Evolutionary conservation across 2,888 invertebrate genomes (phyloP).

Genomic region (Mythimna albipuncta): DNA sequence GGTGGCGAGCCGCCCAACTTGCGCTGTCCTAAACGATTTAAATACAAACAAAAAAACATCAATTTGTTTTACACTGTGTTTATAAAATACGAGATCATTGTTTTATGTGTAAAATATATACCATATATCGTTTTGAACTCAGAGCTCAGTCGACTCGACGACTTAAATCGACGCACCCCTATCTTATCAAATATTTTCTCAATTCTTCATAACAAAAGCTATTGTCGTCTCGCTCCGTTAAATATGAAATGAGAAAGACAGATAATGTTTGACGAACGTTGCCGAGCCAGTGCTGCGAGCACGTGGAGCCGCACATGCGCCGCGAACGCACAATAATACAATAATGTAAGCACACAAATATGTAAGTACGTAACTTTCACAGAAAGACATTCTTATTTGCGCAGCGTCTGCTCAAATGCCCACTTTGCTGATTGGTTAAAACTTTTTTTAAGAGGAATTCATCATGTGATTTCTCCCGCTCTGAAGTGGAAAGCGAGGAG

Average conservation of each 20-base stretch:
- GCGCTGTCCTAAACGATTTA: conserved; percentile 54
- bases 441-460: too few relatives aligned
- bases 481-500: too few relatives aligned
- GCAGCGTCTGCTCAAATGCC: neutral
- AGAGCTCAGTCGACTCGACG: conserved; percentile 22
- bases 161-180: conserved; percentile 17
- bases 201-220: neutral
- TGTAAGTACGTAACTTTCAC: conserved; percentile 27
- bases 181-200: conserved; percentile 1
- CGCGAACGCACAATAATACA: conserved; percentile 4
- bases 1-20: conserved; percentile 31
- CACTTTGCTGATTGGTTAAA: neutral
- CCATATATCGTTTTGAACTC: conserved; percentile 58
- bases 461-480: too few relatives aligned
- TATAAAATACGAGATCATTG: conserved; percentile 88
- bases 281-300: neutral
- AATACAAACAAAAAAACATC: conserved; percentile 62
- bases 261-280: neutral
- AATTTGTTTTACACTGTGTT: conserved; percentile 68
- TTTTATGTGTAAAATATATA: conserved; percentile 79
- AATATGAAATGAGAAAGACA: conserved; percentile 3
- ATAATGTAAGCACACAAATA: conserved; percentile 14
- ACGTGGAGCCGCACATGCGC: conserved; percentile 4
- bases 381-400: neutral
- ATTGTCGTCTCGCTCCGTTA: conserved; percentile 15